Evolutionary conservation across 1,140 invertebrate genomes (phyloP).

Genomic region (Zelostemma sp.): DNA sequence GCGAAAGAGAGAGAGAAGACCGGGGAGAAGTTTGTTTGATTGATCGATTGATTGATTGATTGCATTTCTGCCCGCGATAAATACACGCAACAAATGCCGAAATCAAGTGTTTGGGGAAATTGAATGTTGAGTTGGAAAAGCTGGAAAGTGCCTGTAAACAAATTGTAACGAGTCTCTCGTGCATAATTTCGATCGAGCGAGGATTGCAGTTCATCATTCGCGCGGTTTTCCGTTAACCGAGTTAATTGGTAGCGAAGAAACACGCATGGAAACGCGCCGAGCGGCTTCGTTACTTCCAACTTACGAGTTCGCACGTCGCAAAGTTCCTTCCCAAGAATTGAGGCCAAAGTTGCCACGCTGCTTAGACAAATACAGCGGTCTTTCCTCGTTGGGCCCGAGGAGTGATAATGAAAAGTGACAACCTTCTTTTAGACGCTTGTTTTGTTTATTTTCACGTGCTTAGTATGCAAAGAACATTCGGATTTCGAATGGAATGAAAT

Average conservation of each 20-base stretch:
- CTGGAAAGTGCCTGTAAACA: background rate
- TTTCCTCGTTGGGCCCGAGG: slow-evolving; percentile 23
- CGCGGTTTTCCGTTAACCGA: slow-evolving; percentile 11
- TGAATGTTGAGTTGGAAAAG: slow-evolving; percentile 30
- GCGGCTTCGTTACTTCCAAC: slow-evolving; percentile 28
- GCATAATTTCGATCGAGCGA: no score
- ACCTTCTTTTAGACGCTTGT: no score
- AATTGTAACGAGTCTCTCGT: no score
- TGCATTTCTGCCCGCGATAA: no score
- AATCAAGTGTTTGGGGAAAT: no score
- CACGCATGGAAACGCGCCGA: slow-evolving; percentile 24
- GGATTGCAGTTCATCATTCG: no score
- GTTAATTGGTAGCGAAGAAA: slow-evolving; percentile 30
- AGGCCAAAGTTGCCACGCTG: slow-evolving; percentile 8
- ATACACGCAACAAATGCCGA: no score
- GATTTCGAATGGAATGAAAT: background rate
- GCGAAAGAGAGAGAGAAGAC: slow-evolving; percentile 35
- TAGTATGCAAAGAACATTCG: background rate
- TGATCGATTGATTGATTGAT: slow-evolving; percentile 41
- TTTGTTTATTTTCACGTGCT: no score
- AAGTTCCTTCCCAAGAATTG: slow-evolving; percentile 6
- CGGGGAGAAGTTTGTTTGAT: slow-evolving; percentile 45
- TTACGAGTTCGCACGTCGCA: slow-evolving; percentile 16
- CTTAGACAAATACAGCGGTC: slow-evolving; percentile 24
- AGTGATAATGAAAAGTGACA: no score